Base-by-base conservation (phyloP, 2,888 invertebrate species). In the Microctonus aethiopoides region DNA sequence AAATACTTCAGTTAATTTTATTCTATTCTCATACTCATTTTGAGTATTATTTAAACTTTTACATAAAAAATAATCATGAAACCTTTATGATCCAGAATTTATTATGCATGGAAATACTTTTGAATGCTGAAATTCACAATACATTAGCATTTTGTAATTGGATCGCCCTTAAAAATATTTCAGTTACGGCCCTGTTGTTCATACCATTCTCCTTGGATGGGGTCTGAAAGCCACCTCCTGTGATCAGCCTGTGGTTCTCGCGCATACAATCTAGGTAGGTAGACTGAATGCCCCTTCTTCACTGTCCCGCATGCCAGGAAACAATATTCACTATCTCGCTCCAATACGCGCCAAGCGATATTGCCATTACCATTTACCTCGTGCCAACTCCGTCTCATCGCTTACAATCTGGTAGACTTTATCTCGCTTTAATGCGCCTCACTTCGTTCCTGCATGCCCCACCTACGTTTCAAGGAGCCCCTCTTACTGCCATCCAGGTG, bases 161-260 rank as follows among this genome's bases (percentile, higher is more conserved):
- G 11, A 54, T 11, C 26, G n/a, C 54, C 26, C 32, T 9, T 9
- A 52, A 22, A 51, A 29, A 34, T 32, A 52, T 32, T 39, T 22
- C 11, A 52, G 29, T 26, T 80, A 81, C 83, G 78, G 77, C 80
- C 83, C 80, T 81, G 83, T 75, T 74, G 75, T 79, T 79, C 79
- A 79, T 82, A 78, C 80, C 83, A 79, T 75, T 79, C 76, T 36
- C 46, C 32, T n/a, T 46, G 16, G 16, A 16, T 60, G 56, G 32
- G 41, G 61, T 66, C 66, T 24, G 11, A 61, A 39, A 69, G 60
- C 70, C 79, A 78, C 81, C 83, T 82, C 80, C 80, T 79, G 81
- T 80, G 80, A 83, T 82, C 83, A 85, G 84, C 84, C 84, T 84
- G 84, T 82, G 77, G 75, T 75, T 72, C 72, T 75, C 74, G 70